Evolutionary conservation across 2,113 vertebrate species (phyloP).

Genomic region (Gymnobelideus leadbeateri): DNA sequence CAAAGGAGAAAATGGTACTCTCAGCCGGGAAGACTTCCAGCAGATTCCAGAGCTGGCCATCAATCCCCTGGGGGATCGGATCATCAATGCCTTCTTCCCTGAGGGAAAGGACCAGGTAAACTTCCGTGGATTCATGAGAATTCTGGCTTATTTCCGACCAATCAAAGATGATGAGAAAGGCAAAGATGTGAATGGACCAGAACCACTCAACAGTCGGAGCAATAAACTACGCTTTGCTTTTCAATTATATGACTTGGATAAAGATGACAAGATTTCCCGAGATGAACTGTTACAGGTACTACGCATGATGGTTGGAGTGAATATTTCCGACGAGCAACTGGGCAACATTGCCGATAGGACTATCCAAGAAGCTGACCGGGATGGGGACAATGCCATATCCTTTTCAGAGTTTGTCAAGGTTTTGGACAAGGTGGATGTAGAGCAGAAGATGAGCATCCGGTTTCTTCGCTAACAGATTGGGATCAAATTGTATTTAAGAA

Average conservation of each 20-base stretch:
- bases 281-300: constrained; percentile 94
- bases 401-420: constrained; percentile 99
- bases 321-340: constrained; percentile 90
- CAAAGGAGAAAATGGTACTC: constrained; percentile 80
- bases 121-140: constrained; percentile 93
- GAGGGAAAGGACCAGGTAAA: constrained; percentile 94
- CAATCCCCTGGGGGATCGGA: constrained; percentile 83
- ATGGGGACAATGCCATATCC: constrained; percentile 95
- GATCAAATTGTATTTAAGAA: constrained; percentile 80
- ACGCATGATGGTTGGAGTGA: too few species aligned
- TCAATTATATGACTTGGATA: constrained; percentile 96
- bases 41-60: constrained; percentile 89
- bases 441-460: constrained; percentile 99
- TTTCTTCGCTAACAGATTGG: constrained; percentile 93
- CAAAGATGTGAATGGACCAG: too few species aligned
- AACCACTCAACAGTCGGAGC: too few species aligned
- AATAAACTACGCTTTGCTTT: constrained; percentile 87
- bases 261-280: constrained; percentile 98
- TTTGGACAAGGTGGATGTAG: constrained; percentile 98
- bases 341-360: constrained; percentile 98
- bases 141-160: constrained; percentile 84
- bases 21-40: constrained; percentile 93
- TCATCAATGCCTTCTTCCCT: constrained; percentile 94
- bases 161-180: too few species aligned
- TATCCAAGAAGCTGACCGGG: constrained; percentile 97